A percentile compares a stretch with the other conserved stretches of the same genome.
Evolutionary conservation across 2,888 invertebrate species (phyloP).

Genomic region (Cantharis flavilabris): DNA sequence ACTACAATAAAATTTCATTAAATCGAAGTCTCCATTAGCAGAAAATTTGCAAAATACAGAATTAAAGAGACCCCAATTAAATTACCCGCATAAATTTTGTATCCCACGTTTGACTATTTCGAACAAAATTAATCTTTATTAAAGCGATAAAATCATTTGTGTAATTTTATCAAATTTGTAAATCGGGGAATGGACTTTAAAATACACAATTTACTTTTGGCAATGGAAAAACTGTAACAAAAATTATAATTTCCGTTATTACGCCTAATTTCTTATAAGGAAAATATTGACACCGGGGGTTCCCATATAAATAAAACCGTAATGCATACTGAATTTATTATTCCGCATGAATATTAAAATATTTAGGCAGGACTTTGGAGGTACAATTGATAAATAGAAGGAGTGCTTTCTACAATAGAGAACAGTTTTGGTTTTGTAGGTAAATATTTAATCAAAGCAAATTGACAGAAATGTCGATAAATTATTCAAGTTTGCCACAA

Average conservation of each 20-base stretch:
- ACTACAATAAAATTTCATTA: neutral
- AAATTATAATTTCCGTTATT: no score
- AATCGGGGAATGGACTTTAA: neutral
- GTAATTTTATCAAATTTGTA: neutral
- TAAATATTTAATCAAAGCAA: neutral
- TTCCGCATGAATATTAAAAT: neutral
- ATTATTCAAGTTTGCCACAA: neutral
- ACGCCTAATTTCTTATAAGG: no score
- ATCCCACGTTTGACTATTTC: neutral
- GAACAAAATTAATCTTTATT: neutral
- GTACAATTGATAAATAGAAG: neutral
- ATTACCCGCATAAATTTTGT: neutral
- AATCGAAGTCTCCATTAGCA: neutral
- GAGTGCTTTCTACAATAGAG: neutral
- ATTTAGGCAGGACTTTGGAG: neutral
- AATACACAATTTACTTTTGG: neutral
- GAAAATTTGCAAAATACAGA: neutral
- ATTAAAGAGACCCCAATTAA: neutral
- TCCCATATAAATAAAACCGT: no score
- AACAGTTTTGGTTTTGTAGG: neutral
- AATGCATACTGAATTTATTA: neutral
- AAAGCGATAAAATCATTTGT: neutral
- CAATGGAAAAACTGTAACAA: neutral
- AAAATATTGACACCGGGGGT: no score
- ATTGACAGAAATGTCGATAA: neutral